These are phyloP conservation scores for Petroica traversi DNA, from an alignment of 2,113 vertebrate species.

Conservation along the genomic window DNA sequence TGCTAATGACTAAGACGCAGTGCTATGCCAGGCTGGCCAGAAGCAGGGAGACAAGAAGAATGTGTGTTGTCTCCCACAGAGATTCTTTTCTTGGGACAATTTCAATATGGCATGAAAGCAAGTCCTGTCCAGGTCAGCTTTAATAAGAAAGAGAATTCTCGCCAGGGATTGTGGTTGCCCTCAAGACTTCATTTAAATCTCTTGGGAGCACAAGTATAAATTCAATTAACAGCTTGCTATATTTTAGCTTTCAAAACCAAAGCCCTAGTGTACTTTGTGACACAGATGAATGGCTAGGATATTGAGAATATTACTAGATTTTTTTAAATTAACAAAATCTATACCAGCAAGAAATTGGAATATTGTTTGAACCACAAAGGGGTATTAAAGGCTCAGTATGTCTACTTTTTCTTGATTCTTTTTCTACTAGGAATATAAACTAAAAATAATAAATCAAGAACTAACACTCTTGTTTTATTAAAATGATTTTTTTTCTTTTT, in stretches of 20 bases:
- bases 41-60: constrained; percentile 5
- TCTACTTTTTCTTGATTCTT: background rate
- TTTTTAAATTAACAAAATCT: background rate
- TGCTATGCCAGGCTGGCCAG: background rate
- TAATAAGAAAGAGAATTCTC: constrained; percentile 12
- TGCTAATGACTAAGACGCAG: background rate
- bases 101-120: background rate
- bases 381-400: background rate
- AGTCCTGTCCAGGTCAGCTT: constrained; percentile 31
- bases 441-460: background rate
- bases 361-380: background rate
- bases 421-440: background rate
- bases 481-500: background rate
- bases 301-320: background rate
- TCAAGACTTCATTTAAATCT: constrained; percentile 19
- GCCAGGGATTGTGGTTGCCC: constrained; percentile 22
- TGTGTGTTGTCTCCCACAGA: background rate
- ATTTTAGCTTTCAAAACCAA: constrained; percentile 19
- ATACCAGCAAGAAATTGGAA: background rate
- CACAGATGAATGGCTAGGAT: background rate
- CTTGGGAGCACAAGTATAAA: constrained; percentile 7
- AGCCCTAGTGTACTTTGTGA: background rate
- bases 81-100: constrained; percentile 14
- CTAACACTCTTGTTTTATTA: background rate
- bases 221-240: background rate